A percentile compares a stretch with the other conserved stretches of the same genome.
These are phyloP conservation scores for Callitettix versicolor DNA, from an alignment of 1,140 invertebrate species.

Conservation along the genomic window DNA sequence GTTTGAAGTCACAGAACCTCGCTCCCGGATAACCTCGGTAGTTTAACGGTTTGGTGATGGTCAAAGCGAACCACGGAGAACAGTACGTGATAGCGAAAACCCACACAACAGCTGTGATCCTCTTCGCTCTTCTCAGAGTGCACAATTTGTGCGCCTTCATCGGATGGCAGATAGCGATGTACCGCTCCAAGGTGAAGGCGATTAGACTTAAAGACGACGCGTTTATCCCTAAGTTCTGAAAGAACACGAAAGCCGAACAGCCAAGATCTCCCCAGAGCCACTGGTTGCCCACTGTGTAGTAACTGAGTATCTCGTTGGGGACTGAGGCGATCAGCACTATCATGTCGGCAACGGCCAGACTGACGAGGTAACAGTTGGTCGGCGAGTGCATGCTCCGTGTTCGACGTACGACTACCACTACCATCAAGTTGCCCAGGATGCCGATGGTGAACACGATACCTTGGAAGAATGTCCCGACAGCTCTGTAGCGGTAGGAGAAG, in stretches of 20 bases:
- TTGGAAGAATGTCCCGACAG: conserved; percentile 46
- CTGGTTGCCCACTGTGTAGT: conserved; percentile 39
- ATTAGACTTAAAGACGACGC: conserved; percentile 51
- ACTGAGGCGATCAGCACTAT: conserved; percentile 44
- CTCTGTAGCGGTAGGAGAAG: conserved; percentile 38
- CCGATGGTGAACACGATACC: conserved; percentile 44
- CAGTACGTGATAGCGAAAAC: conserved; percentile 43
- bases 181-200: conserved; percentile 65
- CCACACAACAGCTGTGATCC: conserved; percentile 46
- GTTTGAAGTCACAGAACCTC: conserved; percentile 38
- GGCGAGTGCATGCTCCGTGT: conserved; percentile 44
- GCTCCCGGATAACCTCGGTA: conserved; percentile 34
- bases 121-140: conserved; percentile 45
- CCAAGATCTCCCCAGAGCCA: conserved; percentile 44
- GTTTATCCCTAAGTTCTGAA: conserved; percentile 58
- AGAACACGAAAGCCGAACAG: conserved; percentile 50
- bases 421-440: conserved; percentile 43
- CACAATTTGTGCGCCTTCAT: conserved; percentile 35
- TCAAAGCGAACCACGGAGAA: conserved; percentile 43
- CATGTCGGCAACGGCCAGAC: conserved; percentile 47
- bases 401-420: conserved; percentile 39
- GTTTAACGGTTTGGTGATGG: conserved; percentile 29
- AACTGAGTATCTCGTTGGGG: conserved; percentile 46
- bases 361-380: conserved; percentile 52
- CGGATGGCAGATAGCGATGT: conserved; percentile 60